phyloP scores from a whole-genome alignment of 1,140 invertebrate species.

The Aphaenogaster floridana region DNA sequence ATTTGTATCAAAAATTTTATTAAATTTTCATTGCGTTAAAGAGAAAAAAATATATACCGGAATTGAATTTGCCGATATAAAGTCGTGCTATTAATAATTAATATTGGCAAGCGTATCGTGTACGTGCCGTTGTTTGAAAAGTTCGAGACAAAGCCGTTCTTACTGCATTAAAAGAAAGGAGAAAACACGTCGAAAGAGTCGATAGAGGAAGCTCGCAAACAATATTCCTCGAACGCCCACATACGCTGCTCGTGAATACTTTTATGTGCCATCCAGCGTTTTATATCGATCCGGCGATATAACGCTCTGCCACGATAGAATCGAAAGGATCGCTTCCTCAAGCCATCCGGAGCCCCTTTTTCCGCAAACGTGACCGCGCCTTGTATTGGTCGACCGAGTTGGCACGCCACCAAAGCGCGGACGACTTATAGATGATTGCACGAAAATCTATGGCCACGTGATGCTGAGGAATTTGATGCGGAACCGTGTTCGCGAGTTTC shows the following conservation, averaged over 20 bases:
- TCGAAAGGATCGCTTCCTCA: constrained; percentile 2
- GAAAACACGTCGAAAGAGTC: not conserved
- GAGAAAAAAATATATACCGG: not conserved
- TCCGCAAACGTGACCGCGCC: not conserved
- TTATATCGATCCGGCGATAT: constrained; percentile 47
- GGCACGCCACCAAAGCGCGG: constrained; percentile 46
- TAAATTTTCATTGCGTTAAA: not conserved
- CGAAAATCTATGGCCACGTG: constrained; percentile 36
- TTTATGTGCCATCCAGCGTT: constrained; percentile 16
- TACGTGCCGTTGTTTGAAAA: not conserved
- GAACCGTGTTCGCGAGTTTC: not conserved
- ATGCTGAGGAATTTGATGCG: not conserved
- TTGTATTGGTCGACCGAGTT: constrained; percentile 54
- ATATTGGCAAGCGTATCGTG: not conserved
- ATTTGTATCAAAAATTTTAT: not conserved
- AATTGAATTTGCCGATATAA: not conserved
- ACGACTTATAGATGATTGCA: not conserved
- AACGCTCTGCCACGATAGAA: constrained; percentile 15
- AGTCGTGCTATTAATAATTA: constrained; percentile 3
- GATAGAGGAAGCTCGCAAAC: constrained; percentile 11
- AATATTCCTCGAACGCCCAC: not conserved
- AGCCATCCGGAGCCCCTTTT: not conserved
- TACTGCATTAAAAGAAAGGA: not conserved
- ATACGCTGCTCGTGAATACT: constrained; percentile 16
- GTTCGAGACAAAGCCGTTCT: not conserved